phyloP scores from a whole-genome alignment of 2,797 vertebrate genomes.

The Hypotaenidia okinawae region DNA sequence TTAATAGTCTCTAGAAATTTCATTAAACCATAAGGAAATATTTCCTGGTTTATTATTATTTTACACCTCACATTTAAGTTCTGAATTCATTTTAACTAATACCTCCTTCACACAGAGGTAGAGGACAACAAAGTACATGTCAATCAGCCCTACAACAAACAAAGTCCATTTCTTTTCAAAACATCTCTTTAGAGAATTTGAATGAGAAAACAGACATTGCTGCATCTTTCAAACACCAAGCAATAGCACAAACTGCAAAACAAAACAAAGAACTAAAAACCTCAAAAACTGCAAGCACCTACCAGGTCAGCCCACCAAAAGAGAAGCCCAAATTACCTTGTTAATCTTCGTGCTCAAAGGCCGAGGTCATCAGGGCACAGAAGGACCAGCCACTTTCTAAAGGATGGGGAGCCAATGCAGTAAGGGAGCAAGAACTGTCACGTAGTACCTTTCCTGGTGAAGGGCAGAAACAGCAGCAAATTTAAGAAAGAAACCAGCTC shows the following conservation, averaged over 20 bases:
- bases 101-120: background rate
- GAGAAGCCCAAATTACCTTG: accelerated
- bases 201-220: background rate
- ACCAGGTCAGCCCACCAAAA: accelerated
- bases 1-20: background rate
- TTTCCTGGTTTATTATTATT: background rate
- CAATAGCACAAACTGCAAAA: background rate
- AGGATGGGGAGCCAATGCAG: accelerated
- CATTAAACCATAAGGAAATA: background rate
- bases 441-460: accelerated
- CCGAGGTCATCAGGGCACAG: accelerated
- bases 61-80: background rate
- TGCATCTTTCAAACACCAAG: background rate
- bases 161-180: background rate
- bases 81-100: background rate
- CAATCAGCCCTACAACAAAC: background rate
- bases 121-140: background rate
- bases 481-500: accelerated
- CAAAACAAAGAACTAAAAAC: background rate
- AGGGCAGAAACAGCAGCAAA: background rate
- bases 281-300: accelerated
- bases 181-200: background rate
- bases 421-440: accelerated
- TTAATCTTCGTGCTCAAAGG: accelerated
- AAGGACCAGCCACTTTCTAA: accelerated